Conservation (phyloP, 2,113 vertebrate genomes). For the Saguinus imperator region DNA sequence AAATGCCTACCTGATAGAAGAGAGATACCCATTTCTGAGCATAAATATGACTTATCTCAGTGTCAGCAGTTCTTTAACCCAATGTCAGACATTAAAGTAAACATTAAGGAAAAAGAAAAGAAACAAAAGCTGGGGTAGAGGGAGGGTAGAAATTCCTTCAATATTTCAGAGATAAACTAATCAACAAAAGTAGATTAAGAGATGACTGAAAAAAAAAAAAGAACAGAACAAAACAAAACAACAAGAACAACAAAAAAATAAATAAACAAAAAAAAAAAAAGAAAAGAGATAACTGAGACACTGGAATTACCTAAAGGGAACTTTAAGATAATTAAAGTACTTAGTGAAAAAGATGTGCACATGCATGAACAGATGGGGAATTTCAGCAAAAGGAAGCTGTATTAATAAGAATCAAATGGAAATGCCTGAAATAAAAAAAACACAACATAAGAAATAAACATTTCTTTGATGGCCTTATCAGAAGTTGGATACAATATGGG, state of each 20-base stretch:
- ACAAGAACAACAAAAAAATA: too few relatives aligned
- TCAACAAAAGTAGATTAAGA: background rate
- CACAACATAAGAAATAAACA: background rate
- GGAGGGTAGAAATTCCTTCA: background rate
- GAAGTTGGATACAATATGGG: background rate
- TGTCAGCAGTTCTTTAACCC: background rate
- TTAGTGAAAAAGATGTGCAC: background rate
- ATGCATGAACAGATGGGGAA: background rate
- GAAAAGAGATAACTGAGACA: background rate
- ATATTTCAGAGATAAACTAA: background rate
- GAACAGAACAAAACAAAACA: too few relatives aligned
- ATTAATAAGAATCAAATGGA: background rate
- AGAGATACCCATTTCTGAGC: background rate
- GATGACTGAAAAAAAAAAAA: background rate
- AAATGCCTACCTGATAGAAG: background rate
- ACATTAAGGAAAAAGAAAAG: background rate
- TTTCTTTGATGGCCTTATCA: background rate
- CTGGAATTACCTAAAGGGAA: background rate
- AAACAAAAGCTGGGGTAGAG: background rate
- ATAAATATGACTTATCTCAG: background rate
- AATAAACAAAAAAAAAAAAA: too few relatives aligned
- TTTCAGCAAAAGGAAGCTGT: background rate
- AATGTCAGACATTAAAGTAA: background rate
- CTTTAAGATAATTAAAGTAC: background rate
- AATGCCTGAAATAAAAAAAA: background rate